phyloP scores from a whole-genome alignment of 2,888 invertebrate species.

The Drosophila gaucha region DNA sequence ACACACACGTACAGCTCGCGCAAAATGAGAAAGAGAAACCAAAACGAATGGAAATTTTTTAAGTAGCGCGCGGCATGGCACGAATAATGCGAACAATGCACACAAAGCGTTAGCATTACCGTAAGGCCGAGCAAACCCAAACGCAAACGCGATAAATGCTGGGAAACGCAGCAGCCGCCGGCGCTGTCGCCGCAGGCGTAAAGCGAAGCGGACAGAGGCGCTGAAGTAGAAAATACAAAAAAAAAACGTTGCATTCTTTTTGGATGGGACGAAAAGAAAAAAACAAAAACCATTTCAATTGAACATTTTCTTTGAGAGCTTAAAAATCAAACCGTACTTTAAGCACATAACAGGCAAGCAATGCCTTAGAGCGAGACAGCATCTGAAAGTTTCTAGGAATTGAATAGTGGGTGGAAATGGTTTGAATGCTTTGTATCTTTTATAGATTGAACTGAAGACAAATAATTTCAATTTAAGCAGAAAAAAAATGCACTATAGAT shows the following conservation, averaged over 20 bases:
- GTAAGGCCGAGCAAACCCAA: conserved; percentile 22
- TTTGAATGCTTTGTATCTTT: conserved; percentile 1
- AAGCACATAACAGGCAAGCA: neutral
- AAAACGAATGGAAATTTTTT: conserved; percentile 66
- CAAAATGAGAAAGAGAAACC: conserved; percentile 39
- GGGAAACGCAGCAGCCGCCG: conserved; percentile 59
- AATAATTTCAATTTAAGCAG: neutral
- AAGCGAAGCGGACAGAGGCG: conserved; percentile 9
- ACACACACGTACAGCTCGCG: conserved; percentile 24
- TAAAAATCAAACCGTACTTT: conserved; percentile 3
- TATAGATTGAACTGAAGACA: neutral
- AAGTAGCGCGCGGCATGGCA: conserved; percentile 71
- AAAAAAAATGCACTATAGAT: neutral
- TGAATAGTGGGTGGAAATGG: neutral
- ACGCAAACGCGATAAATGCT: conserved; percentile 34
- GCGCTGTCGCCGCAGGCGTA: conserved; percentile 16
- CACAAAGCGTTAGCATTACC: conserved; percentile 60
- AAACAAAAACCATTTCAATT: conserved; percentile 4
- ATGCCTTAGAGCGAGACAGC: neutral
- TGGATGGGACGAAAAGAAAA: conserved; percentile 6
- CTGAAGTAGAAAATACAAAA: conserved; percentile 11
- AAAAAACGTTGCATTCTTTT: conserved; percentile 39
- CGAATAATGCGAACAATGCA: conserved; percentile 64
- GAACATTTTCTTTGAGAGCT: conserved; percentile 16
- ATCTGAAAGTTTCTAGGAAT: neutral